Conservation (phyloP, 2,113 vertebrate species). For the Onychostoma macrolepis region DNA sequence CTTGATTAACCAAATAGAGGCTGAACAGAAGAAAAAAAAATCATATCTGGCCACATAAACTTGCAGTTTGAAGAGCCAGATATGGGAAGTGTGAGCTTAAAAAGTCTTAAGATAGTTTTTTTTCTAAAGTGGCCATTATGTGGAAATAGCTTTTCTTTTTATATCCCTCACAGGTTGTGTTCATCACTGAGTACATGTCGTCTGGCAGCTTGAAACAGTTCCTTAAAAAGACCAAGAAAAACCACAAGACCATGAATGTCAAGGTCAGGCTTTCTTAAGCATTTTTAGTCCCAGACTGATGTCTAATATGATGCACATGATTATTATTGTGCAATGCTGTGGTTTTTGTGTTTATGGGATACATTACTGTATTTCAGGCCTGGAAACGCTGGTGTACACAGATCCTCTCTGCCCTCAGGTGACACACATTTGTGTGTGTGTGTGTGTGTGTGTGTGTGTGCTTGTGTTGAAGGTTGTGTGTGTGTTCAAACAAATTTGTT, state of each 20-base stretch:
- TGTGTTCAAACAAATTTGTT: not conserved
- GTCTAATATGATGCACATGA: not conserved
- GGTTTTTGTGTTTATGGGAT: not conserved
- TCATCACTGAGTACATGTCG: slow-evolving; percentile 96
- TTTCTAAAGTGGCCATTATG: slow-evolving; percentile 6
- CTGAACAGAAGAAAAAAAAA: not conserved
- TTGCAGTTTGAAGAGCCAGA: not conserved
- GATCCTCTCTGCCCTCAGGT: slow-evolving; percentile 90
- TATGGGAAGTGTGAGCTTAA: not conserved
- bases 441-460: not conserved
- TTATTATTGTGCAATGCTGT: not conserved
- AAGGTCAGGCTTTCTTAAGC: slow-evolving; percentile 68
- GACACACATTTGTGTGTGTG: slow-evolving; percentile 36
- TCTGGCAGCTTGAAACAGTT: slow-evolving; percentile 96
- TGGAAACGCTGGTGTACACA: slow-evolving; percentile 87
- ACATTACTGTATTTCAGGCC: slow-evolving; percentile 61
- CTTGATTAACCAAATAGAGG: not conserved
- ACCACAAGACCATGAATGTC: slow-evolving; percentile 95
- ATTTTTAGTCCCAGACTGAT: not conserved
- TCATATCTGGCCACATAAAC: not conserved
- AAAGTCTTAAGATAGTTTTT: not conserved
- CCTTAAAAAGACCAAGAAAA: slow-evolving; percentile 97
- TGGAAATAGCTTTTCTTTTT: not conserved
- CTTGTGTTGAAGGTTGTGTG: not conserved
- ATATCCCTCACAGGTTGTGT: slow-evolving; percentile 83